Conservation (phyloP, 64 coral and sea anemone genomes). For the Acropora yongei region DNA sequence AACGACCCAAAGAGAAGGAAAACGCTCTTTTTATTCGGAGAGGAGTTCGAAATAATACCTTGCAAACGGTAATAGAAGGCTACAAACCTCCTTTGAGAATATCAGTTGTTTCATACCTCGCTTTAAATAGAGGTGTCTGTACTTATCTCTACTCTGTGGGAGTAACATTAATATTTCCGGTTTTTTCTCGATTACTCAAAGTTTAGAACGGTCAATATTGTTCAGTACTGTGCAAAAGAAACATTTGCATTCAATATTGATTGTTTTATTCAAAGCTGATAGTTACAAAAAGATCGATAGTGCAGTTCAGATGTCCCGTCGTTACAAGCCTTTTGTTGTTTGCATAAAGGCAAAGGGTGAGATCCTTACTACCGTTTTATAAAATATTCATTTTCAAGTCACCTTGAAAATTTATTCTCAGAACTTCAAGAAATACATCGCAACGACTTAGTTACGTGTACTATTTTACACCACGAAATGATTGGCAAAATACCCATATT, state of each 20-base stretch:
- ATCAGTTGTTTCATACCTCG: no score
- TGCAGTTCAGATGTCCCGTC: no score
- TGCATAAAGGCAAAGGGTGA: not conserved
- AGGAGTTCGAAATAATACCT: not conserved
- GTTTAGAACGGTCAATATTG: no score
- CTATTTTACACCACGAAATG: not conserved
- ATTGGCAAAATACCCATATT: not conserved
- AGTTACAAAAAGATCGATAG: no score
- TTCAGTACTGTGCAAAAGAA: no score
- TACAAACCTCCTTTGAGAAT: not conserved
- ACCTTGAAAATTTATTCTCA: not conserved
- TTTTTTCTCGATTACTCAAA: no score
- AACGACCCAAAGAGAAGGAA: not conserved
- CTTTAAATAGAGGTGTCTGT: not conserved
- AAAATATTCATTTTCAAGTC: not conserved
- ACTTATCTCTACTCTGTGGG: no score
- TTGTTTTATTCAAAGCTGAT: no score
- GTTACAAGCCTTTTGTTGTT: no score
- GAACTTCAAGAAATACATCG: slow-evolving; percentile 1
- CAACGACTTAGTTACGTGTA: not conserved
- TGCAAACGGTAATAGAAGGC: not conserved
- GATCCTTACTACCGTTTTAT: not conserved
- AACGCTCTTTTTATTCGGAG: not conserved
- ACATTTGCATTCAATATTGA: no score
- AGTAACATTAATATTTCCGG: no score